Evolutionary conservation across 2,113 vertebrate species (phyloP).

Genomic region (Chaetorhynchus papuensis): DNA sequence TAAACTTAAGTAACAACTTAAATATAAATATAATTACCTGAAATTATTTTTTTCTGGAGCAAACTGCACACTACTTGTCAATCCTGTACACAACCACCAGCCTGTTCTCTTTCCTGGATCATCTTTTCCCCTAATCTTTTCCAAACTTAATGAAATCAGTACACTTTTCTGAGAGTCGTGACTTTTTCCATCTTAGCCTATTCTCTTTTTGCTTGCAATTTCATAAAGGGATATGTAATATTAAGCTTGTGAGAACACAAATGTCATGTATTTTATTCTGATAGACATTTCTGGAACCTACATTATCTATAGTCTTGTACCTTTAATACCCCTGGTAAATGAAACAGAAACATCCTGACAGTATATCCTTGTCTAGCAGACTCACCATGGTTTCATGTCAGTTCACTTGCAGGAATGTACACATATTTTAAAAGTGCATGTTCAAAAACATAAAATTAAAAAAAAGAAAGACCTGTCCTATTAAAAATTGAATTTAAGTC

Average conservation of each 20-base stretch:
- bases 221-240: neutral
- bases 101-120: neutral
- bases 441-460: neutral
- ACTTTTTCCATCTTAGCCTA: neutral
- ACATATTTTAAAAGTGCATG: neutral
- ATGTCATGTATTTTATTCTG: neutral
- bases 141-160: neutral
- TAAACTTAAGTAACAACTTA: neutral
- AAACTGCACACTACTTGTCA: neutral
- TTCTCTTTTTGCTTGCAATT: neutral
- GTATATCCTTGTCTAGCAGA: neutral
- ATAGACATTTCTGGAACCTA: neutral
- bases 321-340: neutral
- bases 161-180: neutral
- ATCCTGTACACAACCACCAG: no score
- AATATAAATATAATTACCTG: neutral
- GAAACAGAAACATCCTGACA: neutral
- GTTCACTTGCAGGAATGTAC: neutral
- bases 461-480: rapidly evolving
- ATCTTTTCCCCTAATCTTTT: neutral
- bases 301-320: neutral
- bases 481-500: neutral
- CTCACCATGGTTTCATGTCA: neutral
- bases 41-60: neutral
- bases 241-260: neutral